Percentiles rank a stretch among this genome's conserved stretches.
Evolutionary conservation across 2,797 vertebrate genomes (phyloP).

Genomic region (Sarcophilus harrisii): DNA sequence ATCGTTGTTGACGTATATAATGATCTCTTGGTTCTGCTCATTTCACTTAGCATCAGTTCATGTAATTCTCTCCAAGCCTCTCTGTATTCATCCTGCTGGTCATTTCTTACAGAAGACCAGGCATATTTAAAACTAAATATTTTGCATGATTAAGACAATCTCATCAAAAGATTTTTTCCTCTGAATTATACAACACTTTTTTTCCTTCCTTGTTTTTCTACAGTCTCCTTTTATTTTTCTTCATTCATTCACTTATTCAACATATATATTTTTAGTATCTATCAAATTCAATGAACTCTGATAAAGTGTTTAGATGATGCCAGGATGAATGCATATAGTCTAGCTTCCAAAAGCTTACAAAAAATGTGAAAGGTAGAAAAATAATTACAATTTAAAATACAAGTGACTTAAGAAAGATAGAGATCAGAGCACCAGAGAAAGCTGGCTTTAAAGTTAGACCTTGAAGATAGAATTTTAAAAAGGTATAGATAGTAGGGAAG

Average conservation of each 20-base stretch:
- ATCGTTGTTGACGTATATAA: no score
- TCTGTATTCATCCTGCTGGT: no score
- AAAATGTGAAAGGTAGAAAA: slow-evolving; percentile 2
- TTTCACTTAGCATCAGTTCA: no score
- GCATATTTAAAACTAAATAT: no score
- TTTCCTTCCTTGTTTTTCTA: background rate
- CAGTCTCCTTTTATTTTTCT: no score
- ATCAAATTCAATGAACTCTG: background rate
- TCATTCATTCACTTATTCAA: background rate
- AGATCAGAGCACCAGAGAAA: background rate
- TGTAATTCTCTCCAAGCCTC: no score
- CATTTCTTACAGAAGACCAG: no score
- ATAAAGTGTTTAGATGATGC: background rate
- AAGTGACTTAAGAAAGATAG: background rate
- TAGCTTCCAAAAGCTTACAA: background rate
- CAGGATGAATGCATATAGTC: background rate
- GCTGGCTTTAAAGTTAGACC: background rate
- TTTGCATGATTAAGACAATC: background rate
- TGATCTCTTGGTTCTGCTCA: no score
- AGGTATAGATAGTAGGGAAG: background rate
- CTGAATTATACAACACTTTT: background rate
- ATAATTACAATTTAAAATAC: background rate
- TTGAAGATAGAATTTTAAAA: background rate
- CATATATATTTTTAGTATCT: background rate
- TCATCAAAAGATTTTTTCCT: background rate